Base-by-base conservation (phyloP, 2,888 invertebrate genomes). In the Congeria kusceri region DNA sequence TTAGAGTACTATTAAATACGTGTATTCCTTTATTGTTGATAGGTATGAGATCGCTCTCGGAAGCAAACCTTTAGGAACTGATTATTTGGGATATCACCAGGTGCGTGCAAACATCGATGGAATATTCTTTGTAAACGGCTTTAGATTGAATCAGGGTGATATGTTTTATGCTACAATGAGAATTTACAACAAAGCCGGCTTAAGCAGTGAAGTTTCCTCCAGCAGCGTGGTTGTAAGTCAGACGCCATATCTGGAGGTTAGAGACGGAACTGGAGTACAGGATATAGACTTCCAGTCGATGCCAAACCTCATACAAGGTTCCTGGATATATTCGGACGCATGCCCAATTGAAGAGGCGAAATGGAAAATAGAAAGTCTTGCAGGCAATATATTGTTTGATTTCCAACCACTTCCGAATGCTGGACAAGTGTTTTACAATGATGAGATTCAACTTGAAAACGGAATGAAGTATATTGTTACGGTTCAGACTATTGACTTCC, bases 181-280 rank as follows among this genome's bases (percentile, higher is more conserved):
- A 39, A 81, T 78, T 7, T 86, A 79, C 69, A 89, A 89, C 65
- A 77, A 80, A 27, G 89, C 87, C 11, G 89, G 88, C 11, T 63
- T 87, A 23, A 81, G 82, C 39, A 25, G 68, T 66, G 71, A 75
- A 61, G 20, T 75, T 7, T 58, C 76, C 9, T 86, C 87, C 39
- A 74, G 83, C 9, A 77, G 84, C 20, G 84, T 90, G 15, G 82
- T 82, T 9, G 69, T 90, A 27, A 88, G 87, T 74, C 83, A 77
- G 20, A n/a, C 58, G 23, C 84, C 83, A 0, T 56, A 71, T 4
- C 58, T 88, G 1, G 56, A 20, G 0, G 85, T 88, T 4, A 63
- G 28, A 13, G 88, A 88, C 65, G 88, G 88, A 3, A 47, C 57
- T 7, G 65, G 53, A 11, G 72, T 67, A 3, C 15, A 66, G 1